Base-by-base conservation (phyloP, 2,888 invertebrate genomes). In the Cheilosia impressa region DNA sequence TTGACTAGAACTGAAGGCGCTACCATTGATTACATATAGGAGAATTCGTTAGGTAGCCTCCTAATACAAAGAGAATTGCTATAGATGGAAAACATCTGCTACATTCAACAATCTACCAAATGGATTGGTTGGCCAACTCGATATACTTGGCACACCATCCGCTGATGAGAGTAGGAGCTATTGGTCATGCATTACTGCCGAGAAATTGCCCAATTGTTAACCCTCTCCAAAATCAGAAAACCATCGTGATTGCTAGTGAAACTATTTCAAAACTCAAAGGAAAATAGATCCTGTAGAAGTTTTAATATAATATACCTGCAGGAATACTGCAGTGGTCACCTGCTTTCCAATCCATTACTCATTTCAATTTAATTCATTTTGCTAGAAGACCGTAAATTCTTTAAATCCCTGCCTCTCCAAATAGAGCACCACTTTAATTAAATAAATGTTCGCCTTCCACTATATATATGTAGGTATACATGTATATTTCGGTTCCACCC, bases 381-480 rank as follows among this genome's bases (percentile, higher is more conserved):
- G 57, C 65, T 47, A 58, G 27, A 27, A 22, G 38, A 41, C 19
- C 10, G 17, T 52, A 66, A 76, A 66, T 76, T 66, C 53, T 34
- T 77, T 62, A 62, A 60, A 27, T 55, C 77, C 31, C 10, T 24
- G 1, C 34, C 19, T 19, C 47, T 34, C 13, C 2, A 75, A 45
- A 34, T 65, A n/a, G 19, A 66, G 58, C 2, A 15, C 24, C 24
- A 58, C 52, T 72, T 72, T 66, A 79, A 79, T 79, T 79, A 72
- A 79, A 79, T 72, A 79, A 52, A 72, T 65, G 34, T 52, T 53
- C 41, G 4, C 27, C 43, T 66, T 19, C 34, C 17, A 45, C 9
- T 15, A 5, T 22, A 24, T 22, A 24, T 27, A 41, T 5, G 15
- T 4, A 2, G 2, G 0, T 17, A 19, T 19, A 41, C 19, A 58